Percentiles rank a stretch among this genome's conserved stretches.
Evolutionary conservation across 2,888 invertebrate genomes (phyloP).

Genomic region (Drosophila mimica): DNA sequence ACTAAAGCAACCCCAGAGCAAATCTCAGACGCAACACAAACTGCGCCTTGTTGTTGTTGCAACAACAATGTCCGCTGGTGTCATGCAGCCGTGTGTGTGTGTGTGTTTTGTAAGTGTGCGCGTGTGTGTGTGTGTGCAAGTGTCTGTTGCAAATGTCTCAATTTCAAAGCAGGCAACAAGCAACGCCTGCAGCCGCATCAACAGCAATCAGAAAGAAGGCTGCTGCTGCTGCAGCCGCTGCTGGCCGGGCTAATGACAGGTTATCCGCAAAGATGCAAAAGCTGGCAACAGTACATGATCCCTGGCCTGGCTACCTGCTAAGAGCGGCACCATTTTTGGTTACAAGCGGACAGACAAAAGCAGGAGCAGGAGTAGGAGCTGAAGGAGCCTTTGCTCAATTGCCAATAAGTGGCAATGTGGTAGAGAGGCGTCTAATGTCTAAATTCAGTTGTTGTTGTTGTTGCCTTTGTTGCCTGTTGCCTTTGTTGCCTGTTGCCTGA

Average conservation of each 20-base stretch:
- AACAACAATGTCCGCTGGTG: constrained; percentile 24
- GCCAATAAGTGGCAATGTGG: constrained; percentile 76
- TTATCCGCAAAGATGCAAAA: constrained; percentile 78
- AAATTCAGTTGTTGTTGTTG: constrained; percentile 57
- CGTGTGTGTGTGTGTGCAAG: constrained; percentile 5
- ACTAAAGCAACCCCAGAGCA: background rate
- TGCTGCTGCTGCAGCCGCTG: constrained; percentile 31
- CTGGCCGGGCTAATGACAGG: constrained; percentile 72
- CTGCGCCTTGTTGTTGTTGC: constrained; percentile 3
- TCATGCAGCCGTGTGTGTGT: constrained; percentile 20
- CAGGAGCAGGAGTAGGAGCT: constrained; percentile 24
- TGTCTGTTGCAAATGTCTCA: constrained; percentile 73
- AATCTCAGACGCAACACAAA: constrained; percentile 10
- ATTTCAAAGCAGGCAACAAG: constrained; percentile 61
- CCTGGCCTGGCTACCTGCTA: constrained; percentile 70
- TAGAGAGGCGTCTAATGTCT: constrained; percentile 75
- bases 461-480: constrained; percentile 28
- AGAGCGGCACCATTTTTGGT: constrained; percentile 47
- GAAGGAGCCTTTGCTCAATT: constrained; percentile 51
- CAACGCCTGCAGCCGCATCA: constrained; percentile 46
- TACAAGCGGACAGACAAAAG: constrained; percentile 9
- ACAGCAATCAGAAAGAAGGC: constrained; percentile 45
- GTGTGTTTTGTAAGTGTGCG: background rate
- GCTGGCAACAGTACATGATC: constrained; percentile 70
- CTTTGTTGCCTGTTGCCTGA: constrained; percentile 26